Evolutionary conservation across 2,888 invertebrate genomes (phyloP).

Genomic region (Sarcophaga rosellei): DNA sequence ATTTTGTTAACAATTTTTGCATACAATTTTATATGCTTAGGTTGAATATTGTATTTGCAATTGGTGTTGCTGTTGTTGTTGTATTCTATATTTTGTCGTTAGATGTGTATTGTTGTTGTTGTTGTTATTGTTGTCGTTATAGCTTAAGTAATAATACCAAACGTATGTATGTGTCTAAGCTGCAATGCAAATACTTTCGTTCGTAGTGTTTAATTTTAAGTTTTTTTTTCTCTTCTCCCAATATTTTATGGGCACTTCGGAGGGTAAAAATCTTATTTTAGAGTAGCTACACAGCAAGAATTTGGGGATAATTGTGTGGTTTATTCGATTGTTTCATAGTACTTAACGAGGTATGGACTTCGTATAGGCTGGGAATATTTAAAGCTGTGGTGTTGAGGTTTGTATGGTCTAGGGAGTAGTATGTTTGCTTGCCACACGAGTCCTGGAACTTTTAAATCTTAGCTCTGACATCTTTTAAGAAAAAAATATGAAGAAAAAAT

Average conservation of each 20-base stretch:
- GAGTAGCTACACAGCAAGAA: not conserved
- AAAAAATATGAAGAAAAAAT: no score
- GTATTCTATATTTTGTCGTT: conserved; percentile 35
- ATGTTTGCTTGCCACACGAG: no score
- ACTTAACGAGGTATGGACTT: no score
- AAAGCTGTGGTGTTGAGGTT: no score
- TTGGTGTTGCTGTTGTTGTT: conserved; percentile 27
- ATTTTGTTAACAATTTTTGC: conserved; percentile 61
- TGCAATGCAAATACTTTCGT: conserved; percentile 63
- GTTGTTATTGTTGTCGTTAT: conserved; percentile 17
- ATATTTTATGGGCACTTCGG: not conserved
- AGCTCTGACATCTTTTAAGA: no score
- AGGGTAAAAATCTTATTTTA: not conserved
- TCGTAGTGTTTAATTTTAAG: conserved; percentile 20
- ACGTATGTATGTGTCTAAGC: conserved; percentile 45
- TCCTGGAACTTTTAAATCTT: no score
- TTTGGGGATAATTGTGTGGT: not conserved
- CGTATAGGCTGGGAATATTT: no score
- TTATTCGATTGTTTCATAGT: not conserved
- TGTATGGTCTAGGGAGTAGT: no score
- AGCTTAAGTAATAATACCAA: conserved; percentile 38
- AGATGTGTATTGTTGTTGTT: not conserved
- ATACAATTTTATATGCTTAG: conserved; percentile 43
- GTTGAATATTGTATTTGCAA: conserved; percentile 10
- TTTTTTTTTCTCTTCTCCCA: not conserved